Evolutionary conservation across 2,888 invertebrate genomes (phyloP), one percentile per base, ranked within the genome.

Genomic region (Aspidapion aeneum): DNA sequence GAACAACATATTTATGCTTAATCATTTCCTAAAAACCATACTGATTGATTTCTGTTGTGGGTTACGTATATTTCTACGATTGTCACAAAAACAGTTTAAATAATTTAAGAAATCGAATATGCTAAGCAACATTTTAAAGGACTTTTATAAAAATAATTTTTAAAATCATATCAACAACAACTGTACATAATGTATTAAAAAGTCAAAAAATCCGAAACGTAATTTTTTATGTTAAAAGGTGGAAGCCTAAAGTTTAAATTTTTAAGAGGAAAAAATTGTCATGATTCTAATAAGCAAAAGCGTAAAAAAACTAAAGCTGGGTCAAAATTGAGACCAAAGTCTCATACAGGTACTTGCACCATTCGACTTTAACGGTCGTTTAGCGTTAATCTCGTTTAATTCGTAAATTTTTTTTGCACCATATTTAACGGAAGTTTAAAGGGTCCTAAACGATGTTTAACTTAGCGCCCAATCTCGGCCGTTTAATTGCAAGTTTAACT

Each of bases 241-340:
- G 77, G 76, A 77, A 77, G 76, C 77, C 77, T 75, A 76, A 74
- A 69, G 69, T 70, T 71, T 68, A 66, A 55, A 55, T 57, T 57
- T 73, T 69, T 67, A 65, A 70, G 65, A 63, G 50, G 62, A 66
- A 66, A 68, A 69, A 66, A 63, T 71, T 69, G 69, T 71, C 71
- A 71, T 71, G 72, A 72, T 71, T 69, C 70, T 71, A 71, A 70
- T 69, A 68, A 70, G 68, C 70, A 61, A 68, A 71, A 71, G 68
- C 69, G 63, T 66, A 68, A 52, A 65, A 62, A 35, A 35, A 3
- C 12, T 35, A n/a, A n/a, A 35, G 35, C 35, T 7, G 35, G 35
- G 35, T 21, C 60, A 65, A 60, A 65, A 63, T 60, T 63, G 60
- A 60, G 62, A 55, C 20, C 55, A 55, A 55, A 55, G n/a, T 55